Evolutionary conservation across 2,797 vertebrate species (phyloP), one percentile per base, ranked within the genome.

Genomic region (Florisuga fusca): DNA sequence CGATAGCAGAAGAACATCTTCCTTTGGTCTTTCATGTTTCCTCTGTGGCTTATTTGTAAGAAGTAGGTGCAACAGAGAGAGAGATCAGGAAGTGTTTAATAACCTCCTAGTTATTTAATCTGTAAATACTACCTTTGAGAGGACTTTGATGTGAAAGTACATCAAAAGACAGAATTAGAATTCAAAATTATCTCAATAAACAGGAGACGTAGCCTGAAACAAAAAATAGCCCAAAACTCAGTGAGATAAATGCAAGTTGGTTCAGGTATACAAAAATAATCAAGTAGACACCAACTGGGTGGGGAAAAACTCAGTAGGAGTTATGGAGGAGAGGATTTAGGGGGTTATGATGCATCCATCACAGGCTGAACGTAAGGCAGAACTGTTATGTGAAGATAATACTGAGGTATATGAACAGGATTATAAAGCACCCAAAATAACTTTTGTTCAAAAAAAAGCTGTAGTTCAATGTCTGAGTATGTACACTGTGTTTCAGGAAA

Each of bases 121-220:
- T 94, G 92, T 94, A 95, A 95, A 95, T 91, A 94, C 75, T 85
- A 86, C 79, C 55, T 96, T 87, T 81, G 51, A 81, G 76, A 45
- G 46, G 85, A 90, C 95, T 95, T 96, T 96, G 93, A 96, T 95
- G 91, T 90, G 58, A 62, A 81, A 93, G 54, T 63, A 88, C 89
- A 94, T 96, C 93, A 93, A 95, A 96, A 90, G 87, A 91, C 79
- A 63, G 58, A 62, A 62, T 48, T 84, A 79, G 93, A 90, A 91
- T 91, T 91, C 82, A 88, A 88, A 94, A 94, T 91, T 84, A 84
- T 91, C 91, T 90, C 43, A 10, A 88, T 19, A 90, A 94, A 86
- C 89, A 90, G 69, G 76, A 90, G 79, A 78, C 15, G 18, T 17
- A 78, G 58, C 66, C 34, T 91, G 38, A 75, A 93, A 46, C 10